Percentiles rank a stretch among this genome's conserved stretches.
Conservation (phyloP, 1,140 invertebrate genomes). For the Calephelis nemesis region DNA sequence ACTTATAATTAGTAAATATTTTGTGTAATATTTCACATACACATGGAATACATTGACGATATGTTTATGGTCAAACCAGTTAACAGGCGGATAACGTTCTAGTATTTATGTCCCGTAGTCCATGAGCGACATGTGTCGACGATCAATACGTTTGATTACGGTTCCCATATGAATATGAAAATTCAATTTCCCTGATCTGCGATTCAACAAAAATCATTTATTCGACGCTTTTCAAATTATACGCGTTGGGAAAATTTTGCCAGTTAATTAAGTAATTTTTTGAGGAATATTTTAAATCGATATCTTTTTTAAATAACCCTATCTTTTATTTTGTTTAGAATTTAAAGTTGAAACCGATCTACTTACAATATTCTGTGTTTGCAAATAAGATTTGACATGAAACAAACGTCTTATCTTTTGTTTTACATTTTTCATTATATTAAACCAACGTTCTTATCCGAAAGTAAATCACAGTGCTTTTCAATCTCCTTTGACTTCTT, state of each 20-base stretch:
- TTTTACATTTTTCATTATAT: too few relatives aligned
- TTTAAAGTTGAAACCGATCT: too few relatives aligned
- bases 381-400: too few relatives aligned
- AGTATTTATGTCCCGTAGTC: background rate
- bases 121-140: background rate
- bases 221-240: slow-evolving; percentile 1
- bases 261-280: background rate
- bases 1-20: too few relatives aligned
- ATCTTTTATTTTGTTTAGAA: too few relatives aligned
- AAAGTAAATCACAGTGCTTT: too few relatives aligned
- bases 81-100: background rate
- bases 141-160: slow-evolving; percentile 23
- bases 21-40: too few relatives aligned
- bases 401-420: too few relatives aligned
- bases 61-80: background rate
- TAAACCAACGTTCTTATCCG: too few relatives aligned
- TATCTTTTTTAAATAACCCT: background rate
- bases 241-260: background rate
- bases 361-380: too few relatives aligned
- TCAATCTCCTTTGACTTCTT: too few relatives aligned
- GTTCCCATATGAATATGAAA: slow-evolving; percentile 31
- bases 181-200: slow-evolving; percentile 31
- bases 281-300: slow-evolving; percentile 11
- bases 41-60: too few relatives aligned
- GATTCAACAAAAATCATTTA: slow-evolving; percentile 18